Conservation (phyloP, 2,113 vertebrate genomes). For the Galbula dea region DNA sequence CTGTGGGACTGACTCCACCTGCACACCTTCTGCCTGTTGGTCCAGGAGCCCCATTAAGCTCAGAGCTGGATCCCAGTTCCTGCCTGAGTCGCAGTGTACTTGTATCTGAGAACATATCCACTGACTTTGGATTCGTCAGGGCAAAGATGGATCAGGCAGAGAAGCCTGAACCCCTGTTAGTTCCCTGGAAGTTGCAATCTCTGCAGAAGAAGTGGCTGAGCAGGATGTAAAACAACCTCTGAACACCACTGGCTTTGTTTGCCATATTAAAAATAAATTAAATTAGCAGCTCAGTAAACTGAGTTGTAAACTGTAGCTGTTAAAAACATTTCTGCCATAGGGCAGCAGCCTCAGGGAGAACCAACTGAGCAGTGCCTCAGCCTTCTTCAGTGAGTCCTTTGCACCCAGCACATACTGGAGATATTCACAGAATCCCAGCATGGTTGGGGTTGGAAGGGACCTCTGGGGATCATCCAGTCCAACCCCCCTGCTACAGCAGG, state of each 20-base stretch:
- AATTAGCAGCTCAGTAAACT: neutral
- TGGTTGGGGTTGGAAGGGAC: too few species aligned
- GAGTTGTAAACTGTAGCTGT: neutral
- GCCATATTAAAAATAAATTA: slow-evolving; percentile 8
- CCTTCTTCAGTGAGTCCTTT: neutral
- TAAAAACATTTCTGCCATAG: neutral
- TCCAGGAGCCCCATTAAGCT: neutral
- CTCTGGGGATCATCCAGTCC: too few species aligned
- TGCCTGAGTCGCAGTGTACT: neutral
- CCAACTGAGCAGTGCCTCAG: neutral
- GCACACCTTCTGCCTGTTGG: rapidly evolving
- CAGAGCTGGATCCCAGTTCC: neutral
- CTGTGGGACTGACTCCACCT: neutral
- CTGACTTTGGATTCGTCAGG: neutral
- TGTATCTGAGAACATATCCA: neutral
- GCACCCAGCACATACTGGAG: neutral
- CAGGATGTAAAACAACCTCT: neutral
- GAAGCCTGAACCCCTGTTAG: neutral
- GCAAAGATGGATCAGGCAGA: neutral
- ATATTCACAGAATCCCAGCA: too few species aligned
- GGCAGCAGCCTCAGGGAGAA: neutral
- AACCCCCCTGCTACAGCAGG: too few species aligned
- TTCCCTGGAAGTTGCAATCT: neutral
- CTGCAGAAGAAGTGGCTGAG: neutral
- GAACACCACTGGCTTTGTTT: neutral